Evolutionary conservation across 1,140 invertebrate genomes (phyloP), one percentile per base, ranked within the genome.

Genomic region (Dendroctonus ponderosae): DNA sequence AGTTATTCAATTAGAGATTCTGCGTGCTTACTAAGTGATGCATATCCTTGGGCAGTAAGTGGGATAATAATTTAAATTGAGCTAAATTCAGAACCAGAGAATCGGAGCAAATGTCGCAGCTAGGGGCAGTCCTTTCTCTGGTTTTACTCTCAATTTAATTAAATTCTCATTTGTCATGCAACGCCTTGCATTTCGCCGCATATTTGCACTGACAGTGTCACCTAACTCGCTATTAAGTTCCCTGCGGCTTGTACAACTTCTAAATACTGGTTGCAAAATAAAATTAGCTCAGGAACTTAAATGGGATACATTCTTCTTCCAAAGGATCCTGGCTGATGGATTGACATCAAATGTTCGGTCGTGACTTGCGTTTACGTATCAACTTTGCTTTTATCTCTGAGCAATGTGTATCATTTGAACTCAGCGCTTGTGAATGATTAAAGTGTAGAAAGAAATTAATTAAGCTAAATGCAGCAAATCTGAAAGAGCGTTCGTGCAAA

Each of bases 161-260:
- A 56, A 56, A 52, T 52, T 52, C 50, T 8, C 50, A 52, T 56
- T 41, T 56, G 53, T 56, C 53, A 56, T 56, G 53, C 37, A 38
- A 56, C 26, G 53, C 26, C 53, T 41, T 56, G 53, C 53, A 56
- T 56, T 41, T 56, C 53, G 14, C 53, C 53, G 39, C 53, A 56
- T 56, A 56, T 41, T 56, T 39, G 53, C 53, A 56, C 8, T 56
- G 53, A 56, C 53, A 38, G 53, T 41, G 39, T 56, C 39, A 56
- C 39, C 26, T 41, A 56, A 56, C 53, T 56, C 41, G 53, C 53
- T 12, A 56, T 56, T 56, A 56, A 41, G 37, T 56, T 41, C 53
- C 53, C 53, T 56, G 53, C 53, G 53, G 53, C 53, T 41, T 41
- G 53, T 56, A 56, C 53, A 56, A 15, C 14, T 15, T 51, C 14